Evolutionary conservation across 92 coral and sea anemone species (phyloP).

Genomic region (Palythoa grandiflora): DNA sequence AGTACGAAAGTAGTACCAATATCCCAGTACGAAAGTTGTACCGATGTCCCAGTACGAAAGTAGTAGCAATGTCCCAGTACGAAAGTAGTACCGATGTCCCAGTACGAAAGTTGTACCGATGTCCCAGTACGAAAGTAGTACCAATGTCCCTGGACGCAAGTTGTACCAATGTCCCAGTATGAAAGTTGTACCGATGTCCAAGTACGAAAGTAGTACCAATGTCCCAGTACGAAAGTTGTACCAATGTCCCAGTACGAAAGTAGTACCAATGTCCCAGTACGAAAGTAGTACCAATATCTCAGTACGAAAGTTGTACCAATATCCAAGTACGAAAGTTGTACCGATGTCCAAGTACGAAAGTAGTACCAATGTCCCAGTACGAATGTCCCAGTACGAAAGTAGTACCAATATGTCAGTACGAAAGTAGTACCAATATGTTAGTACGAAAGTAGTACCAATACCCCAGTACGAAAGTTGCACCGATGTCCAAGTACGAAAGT

Average conservation of each 20-base stretch:
- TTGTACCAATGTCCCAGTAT: not conserved
- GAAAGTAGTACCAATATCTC: not conserved
- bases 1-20: not conserved
- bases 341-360: not conserved
- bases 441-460: not conserved
- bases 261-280: no score
- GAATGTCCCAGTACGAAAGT: no score
- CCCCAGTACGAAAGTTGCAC: not conserved
- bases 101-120: not conserved
- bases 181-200: not conserved
- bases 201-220: not conserved
- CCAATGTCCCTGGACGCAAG: not conserved
- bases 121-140: not conserved
- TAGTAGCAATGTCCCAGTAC: not conserved
- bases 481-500: not conserved
- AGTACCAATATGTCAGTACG: not conserved
- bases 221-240: not conserved
- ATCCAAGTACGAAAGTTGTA: not conserved
- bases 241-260: not conserved
- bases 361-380: no score
- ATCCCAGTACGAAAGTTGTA: not conserved
- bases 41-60: not conserved
- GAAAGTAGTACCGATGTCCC: not conserved
- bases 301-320: not conserved
- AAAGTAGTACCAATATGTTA: not conserved